Base-by-base conservation (phyloP, 2,797 vertebrate species). In the Erethizon dorsatum region DNA sequence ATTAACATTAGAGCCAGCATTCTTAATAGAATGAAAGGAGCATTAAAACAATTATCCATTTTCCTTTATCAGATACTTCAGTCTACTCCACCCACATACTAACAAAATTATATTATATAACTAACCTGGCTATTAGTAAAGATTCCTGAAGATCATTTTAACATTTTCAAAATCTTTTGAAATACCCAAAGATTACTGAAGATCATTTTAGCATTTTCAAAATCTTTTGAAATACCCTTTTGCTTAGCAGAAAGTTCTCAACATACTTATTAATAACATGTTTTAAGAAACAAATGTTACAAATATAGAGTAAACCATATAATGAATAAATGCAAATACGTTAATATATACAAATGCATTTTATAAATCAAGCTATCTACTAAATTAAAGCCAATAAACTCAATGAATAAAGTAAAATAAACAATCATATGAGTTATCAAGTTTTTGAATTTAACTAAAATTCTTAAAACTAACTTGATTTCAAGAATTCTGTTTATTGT, bases 1-100 rank as follows among this genome's bases (percentile, higher is more conserved):
- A 75, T 79, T 83, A 95, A 56, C 33, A 82, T 84, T 56, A 83
- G n/a, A 89, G 45, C 3, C 50, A 91, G 52, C 2, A 47, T 87
- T 92, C 50, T 86, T 94, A 78, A 78, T 12, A 94, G 54, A 82
- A 90, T 82, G 69, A 95, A 57, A 28, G 73, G 57, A 88, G 93
- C 45, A 84, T 78, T 95, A 71, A 90, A 79, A 82, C 22, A 94
- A 87, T 84, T 88, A 96, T 90, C 73, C 28, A 82, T 80, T 92
- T 91, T 75, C 75, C 50, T 67, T 88, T 57, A 75, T 75, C 15
- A 95, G 47, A 85, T 96, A 90, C 50, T 65, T 87, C 24, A 80
- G 18, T 91, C 28, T 77, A n/a, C 17, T 95, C 54, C 31, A 78
- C 59, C 77, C 61, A 87, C 78, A 88, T 57, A 24, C 22, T 28